Evolutionary conservation across 2,888 invertebrate genomes (phyloP), one percentile per base, ranked within the genome.

Genomic region (Argyra leucocephala): DNA sequence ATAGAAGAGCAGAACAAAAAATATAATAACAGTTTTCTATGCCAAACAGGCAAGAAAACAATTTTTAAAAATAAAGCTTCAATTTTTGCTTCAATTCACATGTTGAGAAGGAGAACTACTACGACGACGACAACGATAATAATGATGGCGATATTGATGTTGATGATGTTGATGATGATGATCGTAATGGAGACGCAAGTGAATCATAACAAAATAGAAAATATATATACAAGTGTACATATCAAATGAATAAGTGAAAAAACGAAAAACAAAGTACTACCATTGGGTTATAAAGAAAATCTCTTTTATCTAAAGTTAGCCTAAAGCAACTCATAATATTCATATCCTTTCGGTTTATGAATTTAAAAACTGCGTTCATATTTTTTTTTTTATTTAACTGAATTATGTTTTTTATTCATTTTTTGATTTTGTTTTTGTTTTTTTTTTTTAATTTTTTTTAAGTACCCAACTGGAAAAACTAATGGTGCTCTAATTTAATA

Each of bases 401-500:
- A 26, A 26, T 26, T 26, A 6, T 26, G 26, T 6, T 26, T 26
- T 15, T 15, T 37, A 12, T 37, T 37, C 12, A 37, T 15, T 37
- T 15, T 37, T 37, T 26, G 26, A 6, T 26, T 10, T 37, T 15
- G 6, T 37, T 37, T 37, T 37, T 37, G 6, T 15, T 37, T 15
- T 37, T 3, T 37, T 5, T 18, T 9, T 18, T 48, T 48, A 48
- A n/a, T n/a, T 18, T 48, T 48, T 48, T 48, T 48, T 48, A 48
- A 48, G 48, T 48, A 48, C 48, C 48, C 48, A 48, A 48, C 18
- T 48, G 48, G 48, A 48, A 48, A 48, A 48, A 48, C 48, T 48
- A 48, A 48, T 48, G 48, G 48, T 48, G 48, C 48, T 48, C 48
- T 48, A 48, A 48, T 48, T 48, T 48, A 48, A 48, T 48, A 48